These are phyloP conservation scores for Eospalax fontanierii DNA, from an alignment of 2,797 vertebrate genomes.

Conservation along the genomic window DNA sequence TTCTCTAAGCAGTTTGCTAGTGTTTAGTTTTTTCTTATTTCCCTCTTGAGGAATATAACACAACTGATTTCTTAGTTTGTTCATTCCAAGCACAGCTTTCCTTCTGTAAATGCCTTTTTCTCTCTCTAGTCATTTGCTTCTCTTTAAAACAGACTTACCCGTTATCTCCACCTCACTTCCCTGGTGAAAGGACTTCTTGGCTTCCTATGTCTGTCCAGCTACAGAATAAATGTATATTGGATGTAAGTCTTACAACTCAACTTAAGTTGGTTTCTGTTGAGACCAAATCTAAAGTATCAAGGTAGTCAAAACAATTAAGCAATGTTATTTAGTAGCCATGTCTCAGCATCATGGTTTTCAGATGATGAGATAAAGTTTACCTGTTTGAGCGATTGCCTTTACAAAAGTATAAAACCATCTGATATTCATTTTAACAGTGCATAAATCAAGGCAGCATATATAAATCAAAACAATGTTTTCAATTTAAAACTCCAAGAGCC, in stretches of 20 bases:
- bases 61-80: conserved; percentile 13
- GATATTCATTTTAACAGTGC: conserved; percentile 83
- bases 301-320: conserved; percentile 72
- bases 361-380: conserved; percentile 79
- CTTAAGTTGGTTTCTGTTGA: conserved; percentile 69
- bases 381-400: conserved; percentile 72
- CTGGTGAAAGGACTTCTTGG: conserved; percentile 46
- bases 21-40: conserved; percentile 37
- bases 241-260: conserved; percentile 37
- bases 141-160: conserved; percentile 60
- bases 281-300: conserved; percentile 39
- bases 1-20: conserved; percentile 19
- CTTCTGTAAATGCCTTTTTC: conserved; percentile 35
- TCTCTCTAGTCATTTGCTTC: conserved; percentile 67
- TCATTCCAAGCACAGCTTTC: not conserved
- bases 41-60: not conserved
- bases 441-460: conserved; percentile 74
- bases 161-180: conserved; percentile 59
- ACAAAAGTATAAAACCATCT: conserved; percentile 78
- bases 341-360: conserved; percentile 68
- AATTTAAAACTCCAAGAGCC: conserved; percentile 76
- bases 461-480: conserved; percentile 80
- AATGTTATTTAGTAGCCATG: conserved; percentile 60
- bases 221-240: conserved; percentile 47
- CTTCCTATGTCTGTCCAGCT: conserved; percentile 6